Evolutionary conservation across 2,113 vertebrate species (phyloP).

Genomic region (Haemorhous mexicanus): DNA sequence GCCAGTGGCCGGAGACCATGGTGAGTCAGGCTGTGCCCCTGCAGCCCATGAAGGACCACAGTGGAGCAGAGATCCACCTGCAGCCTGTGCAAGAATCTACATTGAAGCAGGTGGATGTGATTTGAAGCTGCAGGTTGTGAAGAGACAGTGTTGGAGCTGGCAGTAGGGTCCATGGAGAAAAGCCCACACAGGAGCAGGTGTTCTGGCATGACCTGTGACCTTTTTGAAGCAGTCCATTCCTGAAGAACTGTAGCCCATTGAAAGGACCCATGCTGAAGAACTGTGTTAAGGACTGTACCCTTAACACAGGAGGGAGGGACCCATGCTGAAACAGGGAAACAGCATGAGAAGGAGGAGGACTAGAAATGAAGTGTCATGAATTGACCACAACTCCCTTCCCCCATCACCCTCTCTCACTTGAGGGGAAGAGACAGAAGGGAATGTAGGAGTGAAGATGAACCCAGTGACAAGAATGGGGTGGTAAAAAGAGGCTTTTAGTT

Average conservation of each 20-base stretch:
- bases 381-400: background rate
- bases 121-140: background rate
- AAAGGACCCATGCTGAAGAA: background rate
- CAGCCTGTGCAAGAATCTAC: background rate
- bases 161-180: fast-evolving
- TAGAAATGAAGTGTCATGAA: background rate
- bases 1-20: background rate
- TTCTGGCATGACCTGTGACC: background rate
- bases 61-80: background rate
- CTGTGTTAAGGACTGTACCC: background rate
- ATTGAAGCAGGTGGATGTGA: background rate
- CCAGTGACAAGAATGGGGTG: background rate
- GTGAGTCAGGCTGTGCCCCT: background rate
- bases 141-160: background rate
- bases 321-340: background rate
- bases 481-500: background rate
- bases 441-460: background rate
- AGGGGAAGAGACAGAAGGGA: background rate
- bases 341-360: background rate
- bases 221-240: background rate
- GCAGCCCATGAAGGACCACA: background rate
- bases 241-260: fast-evolving
- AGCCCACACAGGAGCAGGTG: fast-evolving
- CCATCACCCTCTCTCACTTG: fast-evolving
- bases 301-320: no score